A percentile compares a stretch with the other conserved stretches of the same genome.
These are phyloP conservation scores for Rambutsinella grinnellia DNA, from an alignment of 2,888 invertebrate genomes.

Conservation along the genomic window DNA sequence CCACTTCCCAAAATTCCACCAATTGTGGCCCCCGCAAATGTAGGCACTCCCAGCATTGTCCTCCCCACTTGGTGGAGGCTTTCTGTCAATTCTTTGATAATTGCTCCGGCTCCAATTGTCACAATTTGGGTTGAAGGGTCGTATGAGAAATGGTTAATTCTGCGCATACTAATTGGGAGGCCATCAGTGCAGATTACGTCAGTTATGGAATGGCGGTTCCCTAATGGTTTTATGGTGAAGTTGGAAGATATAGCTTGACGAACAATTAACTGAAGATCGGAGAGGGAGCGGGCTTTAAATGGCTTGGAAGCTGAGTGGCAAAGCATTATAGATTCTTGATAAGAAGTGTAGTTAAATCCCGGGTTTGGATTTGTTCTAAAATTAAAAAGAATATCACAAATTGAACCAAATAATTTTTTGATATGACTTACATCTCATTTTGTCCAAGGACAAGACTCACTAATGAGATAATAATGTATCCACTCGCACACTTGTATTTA, in stretches of 20 bases:
- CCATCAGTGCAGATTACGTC: conserved; percentile 3
- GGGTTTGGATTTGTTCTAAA: too few relatives aligned
- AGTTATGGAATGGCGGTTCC: conserved; percentile 6
- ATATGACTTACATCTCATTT: too few relatives aligned
- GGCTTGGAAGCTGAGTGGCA: too few relatives aligned
- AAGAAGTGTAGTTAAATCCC: conserved; percentile 11
- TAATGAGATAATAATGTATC: too few relatives aligned
- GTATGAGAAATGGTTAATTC: too few relatives aligned
- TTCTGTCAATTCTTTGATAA: not conserved
- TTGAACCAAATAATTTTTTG: too few relatives aligned
- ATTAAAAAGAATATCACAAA: too few relatives aligned
- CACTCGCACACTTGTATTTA: too few relatives aligned
- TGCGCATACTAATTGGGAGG: not conserved
- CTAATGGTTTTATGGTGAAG: not conserved
- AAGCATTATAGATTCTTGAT: not conserved
- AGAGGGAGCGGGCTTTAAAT: too few relatives aligned
- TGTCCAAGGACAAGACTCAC: too few relatives aligned
- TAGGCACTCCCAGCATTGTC: conserved; percentile 4
- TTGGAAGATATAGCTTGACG: too few relatives aligned
- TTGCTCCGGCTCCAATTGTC: not conserved
- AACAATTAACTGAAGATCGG: too few relatives aligned
- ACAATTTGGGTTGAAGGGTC: not conserved
- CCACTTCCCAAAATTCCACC: conserved; percentile 7
- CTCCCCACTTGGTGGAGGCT: conserved; percentile 6
- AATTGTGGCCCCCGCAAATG: conserved; percentile 2